These are phyloP conservation scores for Catostylus mosaicus DNA, from an alignment of 30 jellyfish, hydroid and myxozoan genomes.

Conservation along the genomic window DNA sequence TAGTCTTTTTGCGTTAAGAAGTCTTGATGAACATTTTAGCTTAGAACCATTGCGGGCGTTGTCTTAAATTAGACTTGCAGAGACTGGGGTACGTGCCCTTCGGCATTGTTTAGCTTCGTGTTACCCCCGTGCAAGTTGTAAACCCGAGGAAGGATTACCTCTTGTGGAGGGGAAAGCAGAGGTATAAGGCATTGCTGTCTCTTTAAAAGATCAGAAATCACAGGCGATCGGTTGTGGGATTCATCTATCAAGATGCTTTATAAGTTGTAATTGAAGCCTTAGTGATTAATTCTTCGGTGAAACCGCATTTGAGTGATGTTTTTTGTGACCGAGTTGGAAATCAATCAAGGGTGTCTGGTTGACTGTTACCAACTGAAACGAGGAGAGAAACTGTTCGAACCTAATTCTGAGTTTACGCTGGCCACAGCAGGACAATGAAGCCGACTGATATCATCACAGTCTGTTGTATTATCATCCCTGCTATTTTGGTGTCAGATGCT, in stretches of 20 bases:
- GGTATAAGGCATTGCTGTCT: neutral
- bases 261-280: slow-evolving; percentile 48
- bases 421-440: slow-evolving; percentile 35
- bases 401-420: neutral
- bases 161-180: neutral
- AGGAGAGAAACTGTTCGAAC: neutral
- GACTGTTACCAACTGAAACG: slow-evolving; percentile 14
- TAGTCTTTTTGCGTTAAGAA: no score
- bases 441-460: neutral
- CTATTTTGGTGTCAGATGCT: neutral
- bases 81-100: no score
- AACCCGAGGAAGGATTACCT: neutral
- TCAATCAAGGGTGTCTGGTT: slow-evolving; percentile 50
- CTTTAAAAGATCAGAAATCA: neutral
- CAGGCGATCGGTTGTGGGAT: slow-evolving; percentile 38
- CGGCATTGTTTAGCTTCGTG: no score
- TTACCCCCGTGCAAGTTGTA: neutral
- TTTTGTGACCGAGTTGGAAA: slow-evolving; percentile 12
- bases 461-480: neutral
- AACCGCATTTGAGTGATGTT: slow-evolving; percentile 55
- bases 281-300: slow-evolving; percentile 39
- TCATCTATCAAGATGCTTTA: slow-evolving; percentile 14
- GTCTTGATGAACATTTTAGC: no score
- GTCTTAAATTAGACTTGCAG: no score
- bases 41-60: no score